Base-by-base conservation (phyloP, 2,888 invertebrate genomes). In the Hydroisotoma schaefferi region DNA sequence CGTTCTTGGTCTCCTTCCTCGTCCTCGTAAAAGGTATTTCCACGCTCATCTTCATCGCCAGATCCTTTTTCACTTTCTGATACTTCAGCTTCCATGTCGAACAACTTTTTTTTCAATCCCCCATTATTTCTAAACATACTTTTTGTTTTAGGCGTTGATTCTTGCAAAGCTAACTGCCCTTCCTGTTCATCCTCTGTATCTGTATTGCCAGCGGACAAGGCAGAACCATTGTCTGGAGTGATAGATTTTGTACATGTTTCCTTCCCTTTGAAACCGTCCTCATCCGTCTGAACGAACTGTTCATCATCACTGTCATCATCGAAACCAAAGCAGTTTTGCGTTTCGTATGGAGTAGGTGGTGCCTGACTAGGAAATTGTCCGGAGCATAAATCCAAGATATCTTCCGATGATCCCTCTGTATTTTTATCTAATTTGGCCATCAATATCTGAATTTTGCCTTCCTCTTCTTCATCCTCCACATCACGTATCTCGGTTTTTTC, bases 281-380 rank as follows among this genome's bases (percentile, higher is more conserved):
- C n/a, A n/a, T n/a, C n/a, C n/a, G n/a, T n/a, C n/a, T n/a, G n/a
- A n/a, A n/a, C n/a, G n/a, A n/a, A n/a, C n/a, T 59, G 55, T 8
- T 68, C 66, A 26, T 69, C 67, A 40, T 64, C 63, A 44, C 49
- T 61, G 1, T 65, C 67, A 54, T 68, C 62, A 38, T 57, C 66
- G 54, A 65, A 67, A 26, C 46, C 62, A 27, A 59, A 61, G 48
- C 55, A 65, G 25, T 52, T 44, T 48, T 68, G 68, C 8, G 60
- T 56, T 29, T 71, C 71, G 8, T 37, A 20, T 54, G 73, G 59
- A 64, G 73, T 55, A 70, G 73, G 22, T 71, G 74, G 68, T 74
- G 75, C 22, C 47, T 76, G 81, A 66, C 74, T 78, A 59, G 74
- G 77, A 75, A 81, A 86, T 68, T 74, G 80, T 2, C 85, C 86